phyloP scores from a whole-genome alignment of 2,113 vertebrate genomes.

The Hypocryptadius cinnamomeus region DNA sequence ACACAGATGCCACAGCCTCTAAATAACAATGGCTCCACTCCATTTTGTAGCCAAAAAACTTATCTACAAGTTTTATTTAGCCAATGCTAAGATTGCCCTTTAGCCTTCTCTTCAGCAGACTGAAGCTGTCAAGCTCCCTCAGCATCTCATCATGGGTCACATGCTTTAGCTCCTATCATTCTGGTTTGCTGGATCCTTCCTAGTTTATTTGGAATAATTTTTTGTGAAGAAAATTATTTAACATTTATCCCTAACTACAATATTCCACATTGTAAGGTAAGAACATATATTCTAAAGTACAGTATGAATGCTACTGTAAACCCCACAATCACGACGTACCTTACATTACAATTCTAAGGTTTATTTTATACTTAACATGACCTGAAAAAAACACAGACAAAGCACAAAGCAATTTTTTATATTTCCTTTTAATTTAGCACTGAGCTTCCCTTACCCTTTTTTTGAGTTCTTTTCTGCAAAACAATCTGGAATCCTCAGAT shows the following conservation, averaged over 20 bases:
- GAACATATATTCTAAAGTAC: neutral
- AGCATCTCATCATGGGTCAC: fast-evolving
- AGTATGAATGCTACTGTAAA: neutral
- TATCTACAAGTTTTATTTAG: neutral
- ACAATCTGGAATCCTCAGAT: neutral
- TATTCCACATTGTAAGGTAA: neutral
- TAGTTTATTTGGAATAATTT: neutral
- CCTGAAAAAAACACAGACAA: neutral
- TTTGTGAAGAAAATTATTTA: neutral
- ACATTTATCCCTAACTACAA: neutral
- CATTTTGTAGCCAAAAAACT: neutral
- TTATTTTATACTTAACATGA: neutral
- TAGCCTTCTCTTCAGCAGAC: neutral
- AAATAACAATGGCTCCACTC: neutral
- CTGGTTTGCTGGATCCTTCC: neutral
- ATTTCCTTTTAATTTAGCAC: neutral
- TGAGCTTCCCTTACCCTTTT: neutral
- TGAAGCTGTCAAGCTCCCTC: neutral
- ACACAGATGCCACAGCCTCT: neutral
- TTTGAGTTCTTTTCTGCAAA: neutral
- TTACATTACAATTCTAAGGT: neutral
- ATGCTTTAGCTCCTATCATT: neutral
- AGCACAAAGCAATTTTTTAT: neutral
- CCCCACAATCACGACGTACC: too few species aligned
- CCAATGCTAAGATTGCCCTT: neutral